Conservation (phyloP, 2,888 invertebrate species). For the Rhorus exstirpatorius region DNA sequence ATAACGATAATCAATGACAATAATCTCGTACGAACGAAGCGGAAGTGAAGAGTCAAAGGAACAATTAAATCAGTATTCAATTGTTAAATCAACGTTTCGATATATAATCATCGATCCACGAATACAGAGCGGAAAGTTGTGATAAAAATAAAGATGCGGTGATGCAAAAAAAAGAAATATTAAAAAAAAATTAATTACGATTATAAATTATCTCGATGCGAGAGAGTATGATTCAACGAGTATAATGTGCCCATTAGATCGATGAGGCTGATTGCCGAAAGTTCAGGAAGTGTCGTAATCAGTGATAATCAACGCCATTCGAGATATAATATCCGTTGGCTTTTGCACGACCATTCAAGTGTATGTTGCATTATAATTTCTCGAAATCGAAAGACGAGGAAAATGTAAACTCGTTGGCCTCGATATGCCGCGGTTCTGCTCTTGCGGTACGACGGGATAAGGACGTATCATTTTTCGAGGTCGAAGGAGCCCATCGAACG, state of each 20-base stretch:
- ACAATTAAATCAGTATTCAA: background rate
- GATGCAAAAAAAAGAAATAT: no score
- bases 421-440: conserved; percentile 12
- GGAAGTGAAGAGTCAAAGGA: background rate
- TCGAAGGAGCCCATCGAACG: background rate
- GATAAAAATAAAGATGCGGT: background rate
- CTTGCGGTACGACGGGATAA: conserved; percentile 26
- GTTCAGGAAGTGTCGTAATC: conserved; percentile 35
- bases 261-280: background rate
- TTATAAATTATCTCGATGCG: background rate
- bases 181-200: background rate
- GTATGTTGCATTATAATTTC: conserved; percentile 37
- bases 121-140: conserved; percentile 1
- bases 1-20: background rate
- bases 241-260: conserved; percentile 13
- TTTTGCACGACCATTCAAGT: no score
- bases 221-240: background rate
- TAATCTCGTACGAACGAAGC: background rate
- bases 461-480: conserved; percentile 43
- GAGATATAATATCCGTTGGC: no score
- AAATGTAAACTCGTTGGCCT: conserved; percentile 47
- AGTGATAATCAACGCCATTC: background rate
- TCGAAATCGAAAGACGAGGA: conserved; percentile 51
- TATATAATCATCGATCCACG: background rate
- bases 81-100: no score